Percentiles rank a stretch among this genome's conserved stretches.
Evolutionary conservation across 2,888 invertebrate genomes (phyloP).

Genomic region (Drosophila neotestacea): DNA sequence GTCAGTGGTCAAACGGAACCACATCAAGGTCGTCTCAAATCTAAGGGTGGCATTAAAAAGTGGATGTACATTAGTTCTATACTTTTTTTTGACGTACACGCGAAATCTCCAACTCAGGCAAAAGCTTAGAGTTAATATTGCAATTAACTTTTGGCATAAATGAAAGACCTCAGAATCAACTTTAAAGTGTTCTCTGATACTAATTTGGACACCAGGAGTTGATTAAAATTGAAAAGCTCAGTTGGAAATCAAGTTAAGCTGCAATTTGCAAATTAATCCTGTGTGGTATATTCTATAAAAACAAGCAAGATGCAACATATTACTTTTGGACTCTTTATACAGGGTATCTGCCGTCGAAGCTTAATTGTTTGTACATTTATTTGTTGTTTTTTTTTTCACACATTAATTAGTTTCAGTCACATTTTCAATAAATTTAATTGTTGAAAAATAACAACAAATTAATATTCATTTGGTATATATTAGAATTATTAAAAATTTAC

Average conservation of each 20-base stretch:
- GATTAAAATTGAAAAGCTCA: conserved; percentile 26
- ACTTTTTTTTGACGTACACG: conserved; percentile 25
- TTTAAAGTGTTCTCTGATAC: no score
- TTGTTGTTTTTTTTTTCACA: conserved; percentile 1
- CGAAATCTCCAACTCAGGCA: conserved; percentile 15
- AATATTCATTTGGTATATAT: conserved; percentile 8
- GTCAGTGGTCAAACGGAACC: conserved; percentile 9
- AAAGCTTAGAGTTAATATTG: conserved; percentile 46
- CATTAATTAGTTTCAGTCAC: conserved; percentile 1
- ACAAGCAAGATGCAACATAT: neutral
- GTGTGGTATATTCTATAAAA: conserved; percentile 8
- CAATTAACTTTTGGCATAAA: conserved; percentile 37
- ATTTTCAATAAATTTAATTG: conserved; percentile 2
- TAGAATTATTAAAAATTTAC: neutral
- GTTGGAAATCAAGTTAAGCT: conserved; percentile 24
- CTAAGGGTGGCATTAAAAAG: conserved; percentile 12
- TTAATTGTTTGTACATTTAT: neutral
- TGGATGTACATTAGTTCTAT: neutral
- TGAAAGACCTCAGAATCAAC: no score
- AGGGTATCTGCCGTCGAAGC: neutral
- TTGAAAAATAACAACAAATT: conserved; percentile 7
- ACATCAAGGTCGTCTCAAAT: conserved; percentile 24
- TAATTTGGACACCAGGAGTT: no score
- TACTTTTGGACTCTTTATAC: neutral
- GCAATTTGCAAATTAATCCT: conserved; percentile 20